A percentile compares a stretch with the other conserved stretches of the same genome.
phyloP scores from a whole-genome alignment of 2,888 invertebrate species.

The Abscondita cerata region DNA sequence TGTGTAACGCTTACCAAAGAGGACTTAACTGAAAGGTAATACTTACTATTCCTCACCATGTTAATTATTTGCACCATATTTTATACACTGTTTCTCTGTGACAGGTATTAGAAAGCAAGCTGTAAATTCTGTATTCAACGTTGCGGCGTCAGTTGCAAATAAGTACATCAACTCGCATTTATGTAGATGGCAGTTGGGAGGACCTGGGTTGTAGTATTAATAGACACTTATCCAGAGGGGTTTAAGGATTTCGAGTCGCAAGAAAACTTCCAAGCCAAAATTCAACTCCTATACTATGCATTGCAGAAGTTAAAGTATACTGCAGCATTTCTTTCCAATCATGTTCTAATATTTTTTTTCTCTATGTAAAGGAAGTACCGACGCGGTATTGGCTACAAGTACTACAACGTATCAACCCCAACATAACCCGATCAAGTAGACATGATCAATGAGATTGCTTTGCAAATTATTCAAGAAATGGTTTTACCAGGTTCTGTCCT shows the following conservation, averaged over 20 bases:
- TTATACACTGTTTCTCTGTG: slow-evolving; percentile 40
- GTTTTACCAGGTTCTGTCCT: slow-evolving; percentile 54
- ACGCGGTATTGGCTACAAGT: slow-evolving; percentile 52
- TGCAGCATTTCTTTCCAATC: no score
- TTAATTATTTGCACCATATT: no score
- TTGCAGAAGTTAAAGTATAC: slow-evolving; percentile 68
- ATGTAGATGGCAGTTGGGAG: slow-evolving; percentile 64
- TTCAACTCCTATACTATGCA: slow-evolving; percentile 64
- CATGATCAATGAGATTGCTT: slow-evolving; percentile 35
- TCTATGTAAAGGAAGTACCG: slow-evolving; percentile 49
- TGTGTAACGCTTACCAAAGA: slow-evolving; percentile 10
- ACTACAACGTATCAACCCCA: slow-evolving; percentile 36
- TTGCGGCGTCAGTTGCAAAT: slow-evolving; percentile 62
- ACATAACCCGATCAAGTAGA: slow-evolving; percentile 30
- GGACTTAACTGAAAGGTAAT: slow-evolving; percentile 20
- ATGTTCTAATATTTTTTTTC: slow-evolving; percentile 4
- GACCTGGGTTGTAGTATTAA: slow-evolving; percentile 67
- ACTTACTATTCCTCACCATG: no score
- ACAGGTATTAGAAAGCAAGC: slow-evolving; percentile 60
- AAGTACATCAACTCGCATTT: slow-evolving; percentile 59
- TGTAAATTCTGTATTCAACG: slow-evolving; percentile 65
- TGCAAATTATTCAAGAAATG: slow-evolving; percentile 44
- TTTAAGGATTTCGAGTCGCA: slow-evolving; percentile 61
- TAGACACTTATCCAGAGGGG: slow-evolving; percentile 69
- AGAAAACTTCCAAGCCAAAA: slow-evolving; percentile 53